Conservation (phyloP, 2,113 vertebrate genomes). For the Podiceps cristatus region DNA sequence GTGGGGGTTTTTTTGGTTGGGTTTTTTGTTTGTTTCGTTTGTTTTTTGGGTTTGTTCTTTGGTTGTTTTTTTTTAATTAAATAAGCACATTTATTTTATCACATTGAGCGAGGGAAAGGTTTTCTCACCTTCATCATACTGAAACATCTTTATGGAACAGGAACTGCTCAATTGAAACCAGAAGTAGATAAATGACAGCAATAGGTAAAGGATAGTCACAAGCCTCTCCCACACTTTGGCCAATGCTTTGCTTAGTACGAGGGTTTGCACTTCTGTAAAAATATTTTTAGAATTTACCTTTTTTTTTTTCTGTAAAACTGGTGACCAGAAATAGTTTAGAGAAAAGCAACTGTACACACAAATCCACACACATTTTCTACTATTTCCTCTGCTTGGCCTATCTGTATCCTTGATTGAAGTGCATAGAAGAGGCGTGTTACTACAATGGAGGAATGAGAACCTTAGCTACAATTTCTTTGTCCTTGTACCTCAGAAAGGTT, state of each 20-base stretch:
- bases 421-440: neutral
- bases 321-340: neutral
- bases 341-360: neutral
- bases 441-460: neutral
- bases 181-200: neutral
- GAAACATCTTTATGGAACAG: neutral
- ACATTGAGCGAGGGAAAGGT: fast-evolving
- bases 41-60: neutral
- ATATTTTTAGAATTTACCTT: neutral
- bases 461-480: neutral
- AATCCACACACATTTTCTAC: neutral
- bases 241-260: neutral
- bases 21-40: neutral
- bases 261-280: neutral
- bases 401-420: neutral
- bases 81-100: neutral
- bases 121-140: neutral
- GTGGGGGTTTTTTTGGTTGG: too few species aligned
- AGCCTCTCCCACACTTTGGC: neutral
- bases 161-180: neutral
- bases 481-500: neutral
- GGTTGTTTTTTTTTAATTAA: neutral
- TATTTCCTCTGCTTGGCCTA: neutral
- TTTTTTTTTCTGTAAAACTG: neutral
- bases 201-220: neutral